Conservation (phyloP, 2,113 vertebrate species). For the Haemorhous mexicanus region DNA sequence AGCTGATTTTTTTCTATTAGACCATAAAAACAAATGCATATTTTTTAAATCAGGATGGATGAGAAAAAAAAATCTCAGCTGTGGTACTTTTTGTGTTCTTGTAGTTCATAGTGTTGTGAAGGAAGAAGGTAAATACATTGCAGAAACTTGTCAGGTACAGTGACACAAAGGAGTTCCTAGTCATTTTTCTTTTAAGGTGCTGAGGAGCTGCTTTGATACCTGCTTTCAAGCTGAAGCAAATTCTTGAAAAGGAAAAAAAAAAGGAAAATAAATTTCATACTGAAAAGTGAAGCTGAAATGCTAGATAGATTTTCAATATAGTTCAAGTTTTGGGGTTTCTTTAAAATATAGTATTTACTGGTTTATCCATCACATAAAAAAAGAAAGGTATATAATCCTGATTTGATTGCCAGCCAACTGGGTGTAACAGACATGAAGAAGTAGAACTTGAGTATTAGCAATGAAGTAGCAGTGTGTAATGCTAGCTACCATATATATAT, state of each 20-base stretch:
- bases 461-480: neutral
- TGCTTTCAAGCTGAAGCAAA: slow-evolving; percentile 10
- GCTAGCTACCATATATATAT: neutral
- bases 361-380: neutral
- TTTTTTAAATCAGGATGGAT: slow-evolving; percentile 16
- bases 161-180: neutral
- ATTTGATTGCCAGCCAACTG: neutral
- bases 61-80: neutral
- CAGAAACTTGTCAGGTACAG: slow-evolving; percentile 4
- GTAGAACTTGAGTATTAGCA: neutral
- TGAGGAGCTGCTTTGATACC: neutral
- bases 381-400: neutral
- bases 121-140: neutral
- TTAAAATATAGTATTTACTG: neutral
- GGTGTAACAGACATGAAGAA: neutral
- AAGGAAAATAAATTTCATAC: slow-evolving; percentile 6
- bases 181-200: neutral
- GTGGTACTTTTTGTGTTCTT: neutral
- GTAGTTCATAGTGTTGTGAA: neutral
- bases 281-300: neutral
- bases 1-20: slow-evolving; percentile 4
- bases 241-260: neutral
- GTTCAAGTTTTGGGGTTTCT: neutral
- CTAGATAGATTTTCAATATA: neutral
- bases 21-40: slow-evolving; percentile 12